Evolutionary conservation across 53 echinoderm and acorn worm species (phyloP), one percentile per base, ranked within the genome.

Genomic region (Pentamera pediparva): DNA sequence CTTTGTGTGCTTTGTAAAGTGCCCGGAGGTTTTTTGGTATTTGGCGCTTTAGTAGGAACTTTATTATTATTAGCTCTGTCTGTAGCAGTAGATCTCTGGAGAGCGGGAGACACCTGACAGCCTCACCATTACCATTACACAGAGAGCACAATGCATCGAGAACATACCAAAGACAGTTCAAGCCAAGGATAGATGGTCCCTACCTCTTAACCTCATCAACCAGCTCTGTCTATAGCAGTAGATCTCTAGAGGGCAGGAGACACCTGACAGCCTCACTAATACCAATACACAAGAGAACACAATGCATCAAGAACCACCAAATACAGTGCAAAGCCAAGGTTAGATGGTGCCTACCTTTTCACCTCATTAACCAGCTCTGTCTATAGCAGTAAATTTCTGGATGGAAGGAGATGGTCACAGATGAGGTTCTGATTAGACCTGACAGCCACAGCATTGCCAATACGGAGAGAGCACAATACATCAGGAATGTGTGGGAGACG

Each of bases 381-480:
- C 56, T 95, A 91, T 21, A 95, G 86, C 32, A 95, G 80, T 15
- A 95, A 85, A 76, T 95, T 88, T 56, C 96, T 87, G 27, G 85
- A 79, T 24, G 96, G 96, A 47, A 95, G 88, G 37, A 95, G 78
- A 70, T 95, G 91, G 51, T 95, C 96, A 85, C 96, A 95, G 61
- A 95, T 95, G 39, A 95, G 91, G 59, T 95, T 95, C 65, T 95
- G 96, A 55, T 95, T 91, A 76, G 91, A 85, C 29, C 96, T 75
- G 5, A 95, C 96, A 26, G 96, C 96, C 34, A 95, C 91, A 39
- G 90, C 96, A 59, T 87, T 83, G 35, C 96, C 96, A 45, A 45
- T 45, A 45, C 47, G 13, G 47, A n/a, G n/a, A 45, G 15, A 45
- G 47, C 1, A 9, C 15, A 52, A 25, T 8, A 57, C 21, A 12